Conservation (phyloP, 2,797 vertebrate genomes). For the Philypnodon macrostomus region DNA sequence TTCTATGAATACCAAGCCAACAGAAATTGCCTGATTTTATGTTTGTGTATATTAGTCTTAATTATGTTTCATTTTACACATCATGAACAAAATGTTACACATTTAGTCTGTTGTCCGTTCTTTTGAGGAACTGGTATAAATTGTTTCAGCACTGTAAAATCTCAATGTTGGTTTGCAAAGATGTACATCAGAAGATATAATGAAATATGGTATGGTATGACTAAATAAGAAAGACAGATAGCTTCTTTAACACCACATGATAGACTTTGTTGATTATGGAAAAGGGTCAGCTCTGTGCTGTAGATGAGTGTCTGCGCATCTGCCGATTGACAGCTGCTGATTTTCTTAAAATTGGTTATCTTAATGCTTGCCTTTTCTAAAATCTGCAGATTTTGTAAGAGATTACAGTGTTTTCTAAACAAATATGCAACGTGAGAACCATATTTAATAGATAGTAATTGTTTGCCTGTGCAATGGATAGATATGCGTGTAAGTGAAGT, state of each 20-base stretch:
- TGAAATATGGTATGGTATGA: no score
- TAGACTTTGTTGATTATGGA: no score
- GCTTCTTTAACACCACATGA: no score
- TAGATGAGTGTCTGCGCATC: not conserved
- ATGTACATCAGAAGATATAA: not conserved
- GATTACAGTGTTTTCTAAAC: conserved; percentile 33
- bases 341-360: no score
- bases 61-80: conserved; percentile 7
- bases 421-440: conserved; percentile 71
- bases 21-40: conserved; percentile 30
- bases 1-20: conserved; percentile 76
- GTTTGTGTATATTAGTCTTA: conserved; percentile 14
- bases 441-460: conserved; percentile 35
- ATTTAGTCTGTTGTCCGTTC: not conserved
- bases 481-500: conserved; percentile 35
- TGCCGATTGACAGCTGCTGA: no score
- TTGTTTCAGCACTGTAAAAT: no score
- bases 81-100: conserved; percentile 9
- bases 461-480: not conserved
- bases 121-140: no score
- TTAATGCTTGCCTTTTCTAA: no score
- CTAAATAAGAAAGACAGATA: no score
- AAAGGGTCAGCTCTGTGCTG: conserved; percentile 2
- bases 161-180: conserved; percentile 1
- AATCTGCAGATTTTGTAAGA: no score